Base-by-base conservation (phyloP, 2,888 invertebrate genomes). In the Rotaria sp. region DNA sequence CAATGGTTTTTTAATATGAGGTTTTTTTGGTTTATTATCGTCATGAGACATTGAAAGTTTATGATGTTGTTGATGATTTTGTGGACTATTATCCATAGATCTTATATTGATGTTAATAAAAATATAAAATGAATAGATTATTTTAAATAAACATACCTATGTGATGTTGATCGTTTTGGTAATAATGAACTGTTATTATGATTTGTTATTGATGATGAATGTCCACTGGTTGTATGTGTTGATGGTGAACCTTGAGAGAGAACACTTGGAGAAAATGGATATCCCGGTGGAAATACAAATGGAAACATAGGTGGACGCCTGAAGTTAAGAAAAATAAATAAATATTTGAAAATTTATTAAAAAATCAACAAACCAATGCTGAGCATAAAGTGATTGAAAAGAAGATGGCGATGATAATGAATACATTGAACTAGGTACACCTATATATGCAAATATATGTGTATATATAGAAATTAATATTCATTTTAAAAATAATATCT, bases 1-100 rank as follows among this genome's bases (percentile, higher is more conserved):
- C 18, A 87, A 45, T 41, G 87, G 87, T 50, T 87, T 87, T 85
- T 87, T 87, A 10, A 87, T 85, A 45, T 87, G 87, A 24, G 86
- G 85, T 57, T 85, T 86, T 38, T 86, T 86, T 1, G 86, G 38
- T 59, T 85, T 85, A 21, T 80, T 45, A 21, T 80, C 80, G 13
- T 67, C 67, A 67, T 67, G 67, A 21, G 67, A 67, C 35, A 67
- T 35, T 30, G 67, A 67, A 35, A 67, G 35, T 38, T 67, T 67
- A 67, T 67, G 67, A 38, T 67, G n/a, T 3, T 67, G 57, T 13
- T 59, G 57, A 3, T 59, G 57, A 26, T 30, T 1, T 67, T 67
- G 67, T 21, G 67, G 67, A 67, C 67, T 67, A 21, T 21, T 18
- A 67, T 67, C 67, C 67, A 67, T 67, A 7, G 67, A 35, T 67